phyloP scores from a whole-genome alignment of 2,113 vertebrate species.

The Recurvirostra avosetta region DNA sequence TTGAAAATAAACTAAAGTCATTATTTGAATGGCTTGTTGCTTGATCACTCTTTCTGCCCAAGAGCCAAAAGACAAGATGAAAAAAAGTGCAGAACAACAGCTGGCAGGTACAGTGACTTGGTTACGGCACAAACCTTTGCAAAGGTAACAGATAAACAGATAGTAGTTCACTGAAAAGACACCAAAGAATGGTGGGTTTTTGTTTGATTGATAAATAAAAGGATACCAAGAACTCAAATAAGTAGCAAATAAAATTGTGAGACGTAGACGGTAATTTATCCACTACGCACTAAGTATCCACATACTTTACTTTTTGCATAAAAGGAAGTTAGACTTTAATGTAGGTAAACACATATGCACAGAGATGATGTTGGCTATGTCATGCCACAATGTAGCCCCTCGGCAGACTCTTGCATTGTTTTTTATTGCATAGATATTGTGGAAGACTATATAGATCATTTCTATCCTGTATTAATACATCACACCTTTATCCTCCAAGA shows the following conservation, averaged over 20 bases:
- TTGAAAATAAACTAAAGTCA: background rate
- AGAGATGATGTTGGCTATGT: background rate
- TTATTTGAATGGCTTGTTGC: background rate
- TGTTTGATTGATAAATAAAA: background rate
- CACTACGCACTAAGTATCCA: background rate
- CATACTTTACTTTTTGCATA: background rate
- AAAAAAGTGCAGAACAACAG: background rate
- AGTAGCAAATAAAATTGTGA: background rate
- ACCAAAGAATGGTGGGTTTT: background rate
- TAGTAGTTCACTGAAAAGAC: background rate
- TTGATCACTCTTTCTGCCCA: background rate
- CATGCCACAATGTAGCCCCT: background rate
- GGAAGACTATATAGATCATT: background rate
- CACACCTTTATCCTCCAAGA: background rate
- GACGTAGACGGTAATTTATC: background rate
- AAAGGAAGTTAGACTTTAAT: background rate
- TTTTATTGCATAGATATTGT: background rate
- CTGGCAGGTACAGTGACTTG: background rate
- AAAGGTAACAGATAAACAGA: background rate
- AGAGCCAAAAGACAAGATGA: background rate
- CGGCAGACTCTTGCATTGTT: background rate
- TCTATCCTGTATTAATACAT: background rate
- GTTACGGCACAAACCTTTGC: background rate
- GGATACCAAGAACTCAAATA: background rate
- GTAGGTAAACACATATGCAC: background rate